Evolutionary conservation across 2,797 vertebrate genomes (phyloP).

Genomic region (Alauda arvensis): DNA sequence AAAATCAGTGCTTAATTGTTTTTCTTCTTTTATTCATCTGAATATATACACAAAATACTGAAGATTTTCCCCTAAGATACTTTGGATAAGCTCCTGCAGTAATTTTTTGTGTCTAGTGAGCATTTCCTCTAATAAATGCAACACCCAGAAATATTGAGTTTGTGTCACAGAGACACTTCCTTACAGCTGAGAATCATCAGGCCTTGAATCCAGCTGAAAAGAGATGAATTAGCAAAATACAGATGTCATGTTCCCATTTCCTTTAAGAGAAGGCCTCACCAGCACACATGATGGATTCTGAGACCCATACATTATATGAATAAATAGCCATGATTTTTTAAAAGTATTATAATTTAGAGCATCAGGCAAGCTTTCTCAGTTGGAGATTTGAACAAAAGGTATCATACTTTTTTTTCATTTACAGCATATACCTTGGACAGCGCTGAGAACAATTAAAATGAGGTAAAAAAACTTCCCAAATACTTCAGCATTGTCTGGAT

Average conservation of each 20-base stretch:
- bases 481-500: not conserved
- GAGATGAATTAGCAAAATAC: not conserved
- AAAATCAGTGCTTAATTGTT: not conserved
- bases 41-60: not conserved
- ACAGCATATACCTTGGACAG: not conserved
- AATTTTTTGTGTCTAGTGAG: not conserved
- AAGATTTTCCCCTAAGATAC: not conserved
- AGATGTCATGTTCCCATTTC: not conserved
- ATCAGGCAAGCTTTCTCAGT: not conserved
- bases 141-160: not conserved
- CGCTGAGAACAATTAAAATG: not conserved
- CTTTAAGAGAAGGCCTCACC: not conserved
- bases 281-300: not conserved
- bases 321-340: not conserved
- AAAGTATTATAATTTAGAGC: not conserved
- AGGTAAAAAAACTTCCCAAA: not conserved
- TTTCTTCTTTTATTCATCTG: too few species aligned
- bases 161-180: not conserved
- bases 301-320: not conserved
- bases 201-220: slow-evolving; percentile 2
- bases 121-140: slow-evolving; percentile 13
- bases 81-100: not conserved
- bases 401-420: not conserved
- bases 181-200: slow-evolving; percentile 23
- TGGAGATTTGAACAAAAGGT: not conserved